These are phyloP conservation scores for human DNA, from an alignment of 2,113 vertebrate genomes.

Conservation along the genomic window DNA sequence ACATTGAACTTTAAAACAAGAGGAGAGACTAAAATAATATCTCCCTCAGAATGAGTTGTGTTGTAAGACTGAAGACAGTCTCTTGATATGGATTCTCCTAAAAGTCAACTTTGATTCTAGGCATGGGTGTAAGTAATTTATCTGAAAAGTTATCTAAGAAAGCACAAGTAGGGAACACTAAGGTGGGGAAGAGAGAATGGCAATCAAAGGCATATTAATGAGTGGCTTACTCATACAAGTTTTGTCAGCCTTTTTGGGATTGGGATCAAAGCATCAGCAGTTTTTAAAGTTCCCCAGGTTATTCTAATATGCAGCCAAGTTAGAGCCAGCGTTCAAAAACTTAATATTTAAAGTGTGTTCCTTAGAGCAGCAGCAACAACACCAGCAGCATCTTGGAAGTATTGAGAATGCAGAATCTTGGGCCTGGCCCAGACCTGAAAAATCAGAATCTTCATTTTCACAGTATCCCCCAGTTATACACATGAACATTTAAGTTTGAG, in stretches of 20 bases:
- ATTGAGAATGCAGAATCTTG: not conserved
- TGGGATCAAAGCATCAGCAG: not conserved
- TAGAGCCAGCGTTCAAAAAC: not conserved
- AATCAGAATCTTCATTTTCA: conserved; percentile 34
- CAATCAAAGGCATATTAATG: not conserved
- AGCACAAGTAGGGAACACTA: not conserved
- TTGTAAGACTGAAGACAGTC: not conserved
- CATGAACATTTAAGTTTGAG: not conserved
- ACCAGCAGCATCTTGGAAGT: not conserved
- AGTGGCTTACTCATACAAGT: not conserved
- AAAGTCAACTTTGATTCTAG: not conserved
- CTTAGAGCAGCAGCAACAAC: not conserved
- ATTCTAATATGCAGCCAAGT: not conserved
- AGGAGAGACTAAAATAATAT: not conserved
- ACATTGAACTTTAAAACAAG: not conserved
- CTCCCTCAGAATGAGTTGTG: not conserved
- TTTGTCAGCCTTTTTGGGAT: not conserved
- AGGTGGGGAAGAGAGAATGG: not conserved
- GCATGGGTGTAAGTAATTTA: not conserved
- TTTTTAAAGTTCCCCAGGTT: not conserved
- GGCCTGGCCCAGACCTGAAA: not conserved
- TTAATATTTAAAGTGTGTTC: not conserved
- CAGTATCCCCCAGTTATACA: not conserved
- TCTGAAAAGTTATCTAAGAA: not conserved
- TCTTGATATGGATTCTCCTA: not conserved